Base-by-base conservation (phyloP, 2,888 invertebrate genomes). In the Arrhopalites spinosus region DNA sequence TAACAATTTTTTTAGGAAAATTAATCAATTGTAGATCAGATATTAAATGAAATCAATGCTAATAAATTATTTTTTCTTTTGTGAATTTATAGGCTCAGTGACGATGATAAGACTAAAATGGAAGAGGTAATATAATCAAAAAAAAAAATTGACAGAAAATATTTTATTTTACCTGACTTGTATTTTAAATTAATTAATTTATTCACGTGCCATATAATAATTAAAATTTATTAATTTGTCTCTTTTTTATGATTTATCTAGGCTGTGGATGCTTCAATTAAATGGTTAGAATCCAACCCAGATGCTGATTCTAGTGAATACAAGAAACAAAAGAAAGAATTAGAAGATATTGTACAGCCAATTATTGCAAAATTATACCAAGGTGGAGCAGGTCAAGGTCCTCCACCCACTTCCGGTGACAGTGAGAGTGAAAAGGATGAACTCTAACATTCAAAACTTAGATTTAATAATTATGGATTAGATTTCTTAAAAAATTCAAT, bases 221-320 rank as follows among this genome's bases (percentile, higher is more conserved):
- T n/a, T n/a, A n/a, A n/a, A n/a, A n/a, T n/a, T n/a, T n/a, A n/a
- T n/a, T n/a, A n/a, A n/a, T n/a, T n/a, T 36, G 36, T 36, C 11
- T 36, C 11, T 36, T 7, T 36, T 36, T 7, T 36, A 7, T 36
- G 3, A 36, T 36, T 11, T 36, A 7, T 36, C 3, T 11, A 36
- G 36, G 95, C 94, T n/a, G 93, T 98, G 81, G 96, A 98, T 77
- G 96, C 95, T 83, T 92, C 95, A 81, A 98, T 99, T 86, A 96
- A 97, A 85, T 99, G 98, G 98, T 88, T 99, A 80, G 98, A 99
- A 86, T 92, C 93, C 82, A 97, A 99, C 87, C 92, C 92, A 84
- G 96, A 96, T 84, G 93, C 94, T 0, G 96, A 96, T 78, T 89
- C 92, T 0, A 95, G 96, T 83, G 95, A 96, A 77, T 94, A 93